phyloP scores from a whole-genome alignment of 2,797 vertebrate species.

The Gastrophryne carolinensis region DNA sequence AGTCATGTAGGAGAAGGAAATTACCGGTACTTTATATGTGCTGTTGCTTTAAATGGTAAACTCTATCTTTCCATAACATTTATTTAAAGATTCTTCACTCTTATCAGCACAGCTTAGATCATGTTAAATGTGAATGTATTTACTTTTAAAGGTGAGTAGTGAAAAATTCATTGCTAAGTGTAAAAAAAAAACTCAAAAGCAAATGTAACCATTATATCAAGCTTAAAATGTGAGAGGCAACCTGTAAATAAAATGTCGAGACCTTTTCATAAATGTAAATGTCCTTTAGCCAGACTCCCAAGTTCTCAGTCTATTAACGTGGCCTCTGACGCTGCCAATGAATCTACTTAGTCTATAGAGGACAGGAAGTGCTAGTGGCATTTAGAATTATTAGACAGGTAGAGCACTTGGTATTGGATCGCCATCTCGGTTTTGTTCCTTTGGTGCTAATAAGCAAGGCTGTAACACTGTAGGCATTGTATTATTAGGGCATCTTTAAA shows the following conservation, averaged over 20 bases:
- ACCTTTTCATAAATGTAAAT: constrained; percentile 44
- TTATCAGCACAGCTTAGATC: neutral
- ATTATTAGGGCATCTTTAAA: too few species aligned
- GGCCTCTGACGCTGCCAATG: constrained; percentile 7
- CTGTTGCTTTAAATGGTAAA: constrained; percentile 31
- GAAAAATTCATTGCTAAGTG: constrained; percentile 39
- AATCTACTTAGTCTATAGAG: neutral
- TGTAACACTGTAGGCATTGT: too few species aligned
- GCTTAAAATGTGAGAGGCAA: constrained; percentile 8
- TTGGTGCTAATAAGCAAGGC: neutral
- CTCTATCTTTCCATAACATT: neutral
- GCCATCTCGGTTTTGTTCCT: neutral
- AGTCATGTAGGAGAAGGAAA: neutral
- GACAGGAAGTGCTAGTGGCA: neutral
- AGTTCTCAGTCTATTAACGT: constrained; percentile 7
- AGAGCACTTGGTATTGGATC: neutral
- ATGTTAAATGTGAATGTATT: constrained; percentile 32
- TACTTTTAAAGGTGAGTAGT: constrained; percentile 43
- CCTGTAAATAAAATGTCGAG: constrained; percentile 50
- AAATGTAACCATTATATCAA: constrained; percentile 28
- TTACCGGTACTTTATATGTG: neutral
- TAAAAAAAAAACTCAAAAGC: constrained; percentile 10
- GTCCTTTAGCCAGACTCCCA: constrained; percentile 1
- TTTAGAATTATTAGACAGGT: neutral
- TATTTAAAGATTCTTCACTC: neutral